These are phyloP conservation scores for Tenthredo livida DNA, from an alignment of 2,888 invertebrate genomes.

Conservation along the genomic window DNA sequence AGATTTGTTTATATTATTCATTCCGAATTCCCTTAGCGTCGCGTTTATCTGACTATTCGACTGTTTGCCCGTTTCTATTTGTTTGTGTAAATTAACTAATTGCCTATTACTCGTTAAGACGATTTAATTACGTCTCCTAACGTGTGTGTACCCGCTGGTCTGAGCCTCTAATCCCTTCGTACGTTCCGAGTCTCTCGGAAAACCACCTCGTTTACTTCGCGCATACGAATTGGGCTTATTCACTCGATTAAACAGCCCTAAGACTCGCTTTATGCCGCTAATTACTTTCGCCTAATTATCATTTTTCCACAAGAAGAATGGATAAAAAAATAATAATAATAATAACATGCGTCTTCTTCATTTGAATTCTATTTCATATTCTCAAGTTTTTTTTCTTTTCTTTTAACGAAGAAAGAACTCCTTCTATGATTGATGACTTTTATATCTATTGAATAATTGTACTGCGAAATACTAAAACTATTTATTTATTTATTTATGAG, in stretches of 20 bases:
- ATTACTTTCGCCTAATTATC: not conserved
- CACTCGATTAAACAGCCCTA: conserved; percentile 11
- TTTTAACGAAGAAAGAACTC: not conserved
- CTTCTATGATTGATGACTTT: not conserved
- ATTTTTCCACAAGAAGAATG: not conserved
- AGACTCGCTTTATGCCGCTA: not conserved
- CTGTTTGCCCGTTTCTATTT: not conserved
- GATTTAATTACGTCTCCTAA: conserved; percentile 35
- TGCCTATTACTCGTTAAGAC: conserved; percentile 39
- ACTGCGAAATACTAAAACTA: not conserved
- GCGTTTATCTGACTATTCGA: not conserved
- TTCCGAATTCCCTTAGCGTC: not conserved
- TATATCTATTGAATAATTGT: not conserved
- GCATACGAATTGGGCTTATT: conserved; percentile 1
- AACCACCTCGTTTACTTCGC: conserved; percentile 6
- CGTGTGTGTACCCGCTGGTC: conserved; percentile 1
- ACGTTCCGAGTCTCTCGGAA: not conserved
- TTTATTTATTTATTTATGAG: not conserved
- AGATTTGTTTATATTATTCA: not conserved
- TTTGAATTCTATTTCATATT: too few species aligned
- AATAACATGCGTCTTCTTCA: too few species aligned
- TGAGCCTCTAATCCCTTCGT: conserved; percentile 1
- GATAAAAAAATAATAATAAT: too few species aligned
- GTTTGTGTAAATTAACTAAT: conserved; percentile 26
- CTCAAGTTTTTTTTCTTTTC: not conserved